Conservation (phyloP, 2,888 invertebrate genomes). For the Diploptera punctata region DNA sequence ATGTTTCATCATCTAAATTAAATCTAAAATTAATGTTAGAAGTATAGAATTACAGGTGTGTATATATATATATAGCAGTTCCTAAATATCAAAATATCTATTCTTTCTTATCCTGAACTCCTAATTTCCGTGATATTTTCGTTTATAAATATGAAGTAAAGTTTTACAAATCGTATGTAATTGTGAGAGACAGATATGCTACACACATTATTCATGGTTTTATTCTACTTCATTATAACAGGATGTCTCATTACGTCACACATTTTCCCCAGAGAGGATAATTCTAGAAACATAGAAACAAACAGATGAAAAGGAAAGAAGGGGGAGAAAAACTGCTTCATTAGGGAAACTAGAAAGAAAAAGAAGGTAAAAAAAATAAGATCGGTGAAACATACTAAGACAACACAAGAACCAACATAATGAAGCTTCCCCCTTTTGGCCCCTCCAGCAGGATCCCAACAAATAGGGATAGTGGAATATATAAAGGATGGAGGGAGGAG, state of each 20-base stretch:
- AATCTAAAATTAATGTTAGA: too few species aligned
- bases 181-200: too few species aligned
- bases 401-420: slow-evolving; percentile 30
- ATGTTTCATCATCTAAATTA: too few species aligned
- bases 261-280: not conserved
- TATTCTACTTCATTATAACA: not conserved
- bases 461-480: not conserved
- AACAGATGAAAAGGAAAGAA: not conserved
- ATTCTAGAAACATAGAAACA: not conserved
- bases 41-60: too few species aligned
- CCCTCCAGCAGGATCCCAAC: slow-evolving; percentile 8
- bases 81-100: too few species aligned
- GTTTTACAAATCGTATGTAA: too few species aligned
- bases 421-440: slow-evolving; percentile 24
- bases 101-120: too few species aligned
- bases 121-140: too few species aligned
- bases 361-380: slow-evolving; percentile 4
- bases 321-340: slow-evolving; percentile 38
- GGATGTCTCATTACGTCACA: not conserved
- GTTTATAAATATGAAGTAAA: too few species aligned
- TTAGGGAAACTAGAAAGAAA: slow-evolving; percentile 36
- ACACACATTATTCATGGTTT: too few species aligned
- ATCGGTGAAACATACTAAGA: slow-evolving; percentile 13
- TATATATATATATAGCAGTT: too few species aligned
- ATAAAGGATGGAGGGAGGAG: too few species aligned